These are phyloP conservation scores for Drosophila punjabiensis DNA, from an alignment of 1,140 invertebrate genomes.

Conservation along the genomic window DNA sequence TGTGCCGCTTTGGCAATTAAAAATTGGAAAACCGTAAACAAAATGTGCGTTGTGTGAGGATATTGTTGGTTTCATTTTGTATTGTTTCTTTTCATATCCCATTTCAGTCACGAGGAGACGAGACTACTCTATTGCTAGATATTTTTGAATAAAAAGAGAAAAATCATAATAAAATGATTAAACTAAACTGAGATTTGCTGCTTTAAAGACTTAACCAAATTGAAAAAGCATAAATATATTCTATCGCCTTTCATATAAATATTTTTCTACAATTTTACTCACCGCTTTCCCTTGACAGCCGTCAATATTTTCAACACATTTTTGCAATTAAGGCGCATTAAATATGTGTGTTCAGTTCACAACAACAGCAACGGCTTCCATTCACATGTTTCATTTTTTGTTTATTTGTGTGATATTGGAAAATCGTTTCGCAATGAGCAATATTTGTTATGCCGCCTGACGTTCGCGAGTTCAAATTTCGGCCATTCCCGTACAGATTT, in stretches of 20 bases:
- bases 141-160: neutral
- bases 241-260: neutral
- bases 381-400: conserved; percentile 32
- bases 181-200: neutral
- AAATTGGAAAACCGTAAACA: conserved; percentile 59
- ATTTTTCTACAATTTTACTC: conserved; percentile 1
- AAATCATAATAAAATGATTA: neutral
- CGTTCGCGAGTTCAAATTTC: conserved; percentile 57
- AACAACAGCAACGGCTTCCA: neutral
- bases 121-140: no score
- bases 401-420: conserved; percentile 67
- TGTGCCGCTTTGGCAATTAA: conserved; percentile 66
- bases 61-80: conserved; percentile 18
- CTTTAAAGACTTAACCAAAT: neutral
- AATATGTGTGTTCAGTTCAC: conserved; percentile 27
- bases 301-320: conserved; percentile 41
- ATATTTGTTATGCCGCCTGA: conserved; percentile 34
- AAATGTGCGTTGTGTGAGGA: conserved; percentile 49
- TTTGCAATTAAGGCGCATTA: conserved; percentile 67
- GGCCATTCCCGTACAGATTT: conserved; percentile 16
- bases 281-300: conserved; percentile 20
- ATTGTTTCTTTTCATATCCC: conserved; percentile 3
- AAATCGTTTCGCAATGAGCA: conserved; percentile 47
- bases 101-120: neutral
- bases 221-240: neutral